A percentile compares a stretch with the other conserved stretches of the same genome.
These are phyloP conservation scores for Thamnophis sirtalis DNA, from an alignment of 2,113 vertebrate species.

Conservation along the genomic window DNA sequence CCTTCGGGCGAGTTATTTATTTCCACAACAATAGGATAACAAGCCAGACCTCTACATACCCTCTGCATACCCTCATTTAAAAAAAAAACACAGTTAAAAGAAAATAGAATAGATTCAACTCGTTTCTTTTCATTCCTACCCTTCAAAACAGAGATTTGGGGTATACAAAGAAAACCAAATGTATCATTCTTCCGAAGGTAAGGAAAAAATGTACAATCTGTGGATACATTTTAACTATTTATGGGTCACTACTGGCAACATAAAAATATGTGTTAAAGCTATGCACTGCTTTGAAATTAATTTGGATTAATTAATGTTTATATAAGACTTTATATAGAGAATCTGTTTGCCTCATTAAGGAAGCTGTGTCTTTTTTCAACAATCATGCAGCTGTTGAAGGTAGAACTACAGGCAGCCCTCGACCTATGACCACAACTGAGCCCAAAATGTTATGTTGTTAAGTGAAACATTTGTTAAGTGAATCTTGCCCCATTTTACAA, in stretches of 20 bases:
- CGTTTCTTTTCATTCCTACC: neutral
- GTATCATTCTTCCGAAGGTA: neutral
- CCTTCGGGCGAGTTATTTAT: conserved; percentile 4
- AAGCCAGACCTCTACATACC: neutral
- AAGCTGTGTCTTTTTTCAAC: neutral
- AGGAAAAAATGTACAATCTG: neutral
- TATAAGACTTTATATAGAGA: neutral
- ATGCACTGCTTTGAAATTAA: neutral
- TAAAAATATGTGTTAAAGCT: neutral
- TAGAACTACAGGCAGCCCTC: neutral
- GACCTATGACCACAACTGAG: too few species aligned
- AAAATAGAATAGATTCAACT: neutral
- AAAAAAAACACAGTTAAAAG: neutral
- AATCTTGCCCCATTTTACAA: too few species aligned
- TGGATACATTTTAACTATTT: neutral
- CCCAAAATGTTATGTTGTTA: too few species aligned
- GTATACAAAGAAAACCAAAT: neutral
- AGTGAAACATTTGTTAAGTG: too few species aligned
- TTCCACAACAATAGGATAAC: conserved; percentile 29
- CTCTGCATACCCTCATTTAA: conserved; percentile 4
- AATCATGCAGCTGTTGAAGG: neutral
- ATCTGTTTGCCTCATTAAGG: neutral
- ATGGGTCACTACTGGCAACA: neutral
- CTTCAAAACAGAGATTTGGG: neutral
- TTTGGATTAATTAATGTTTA: neutral